Evolutionary conservation across 2,113 vertebrate genomes (phyloP).

Genomic region (Takifugu flavidus): DNA sequence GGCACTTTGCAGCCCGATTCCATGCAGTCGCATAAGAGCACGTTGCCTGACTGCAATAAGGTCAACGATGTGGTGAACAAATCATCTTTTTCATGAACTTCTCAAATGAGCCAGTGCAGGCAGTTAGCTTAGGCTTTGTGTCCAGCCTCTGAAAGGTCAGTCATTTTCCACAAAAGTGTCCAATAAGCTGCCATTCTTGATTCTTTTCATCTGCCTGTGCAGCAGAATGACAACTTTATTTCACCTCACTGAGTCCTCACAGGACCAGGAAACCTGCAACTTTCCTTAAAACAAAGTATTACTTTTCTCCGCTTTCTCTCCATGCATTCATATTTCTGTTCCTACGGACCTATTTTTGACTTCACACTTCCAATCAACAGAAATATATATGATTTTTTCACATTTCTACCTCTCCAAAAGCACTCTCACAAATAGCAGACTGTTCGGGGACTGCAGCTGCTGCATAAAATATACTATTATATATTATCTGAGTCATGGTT

Average conservation of each 20-base stretch:
- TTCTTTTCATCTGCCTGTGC: no score
- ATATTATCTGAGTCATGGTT: neutral
- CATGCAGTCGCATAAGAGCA: constrained; percentile 18
- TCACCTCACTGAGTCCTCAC: no score
- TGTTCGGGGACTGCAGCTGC: neutral
- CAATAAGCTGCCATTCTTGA: neutral
- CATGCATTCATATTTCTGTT: neutral
- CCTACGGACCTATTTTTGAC: constrained; percentile 4
- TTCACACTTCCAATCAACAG: neutral
- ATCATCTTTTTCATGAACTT: constrained; percentile 26
- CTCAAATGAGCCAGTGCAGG: constrained; percentile 21
- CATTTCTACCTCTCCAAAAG: constrained; percentile 2
- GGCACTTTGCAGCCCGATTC: constrained; percentile 6
- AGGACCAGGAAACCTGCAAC: no score
- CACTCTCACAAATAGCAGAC: neutral
- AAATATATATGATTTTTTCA: neutral
- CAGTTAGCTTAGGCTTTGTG: constrained; percentile 29
- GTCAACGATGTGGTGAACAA: constrained; percentile 40
- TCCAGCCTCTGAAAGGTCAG: constrained; percentile 12
- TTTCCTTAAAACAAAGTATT: no score
- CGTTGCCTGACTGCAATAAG: constrained; percentile 32
- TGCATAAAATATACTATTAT: neutral
- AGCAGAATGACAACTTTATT: no score
- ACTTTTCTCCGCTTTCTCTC: no score
- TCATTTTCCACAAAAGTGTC: constrained; percentile 5